Percentiles rank a stretch among this genome's conserved stretches.
phyloP scores from a whole-genome alignment of 2,888 invertebrate species.

The Aphidius colemani region DNA sequence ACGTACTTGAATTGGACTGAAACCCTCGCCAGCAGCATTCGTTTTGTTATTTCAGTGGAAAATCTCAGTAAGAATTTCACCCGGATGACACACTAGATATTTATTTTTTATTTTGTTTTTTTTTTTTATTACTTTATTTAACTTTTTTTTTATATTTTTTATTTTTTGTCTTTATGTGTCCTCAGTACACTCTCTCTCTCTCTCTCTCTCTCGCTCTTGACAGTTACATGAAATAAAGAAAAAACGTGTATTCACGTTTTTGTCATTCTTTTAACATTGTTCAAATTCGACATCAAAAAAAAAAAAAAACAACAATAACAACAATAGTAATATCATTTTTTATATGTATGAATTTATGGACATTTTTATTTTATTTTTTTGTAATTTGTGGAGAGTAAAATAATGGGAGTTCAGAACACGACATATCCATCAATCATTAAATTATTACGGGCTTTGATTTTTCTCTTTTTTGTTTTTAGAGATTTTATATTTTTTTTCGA shows the following conservation, averaged over 20 bases:
- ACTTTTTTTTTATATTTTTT: conserved; percentile 14
- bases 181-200: not conserved
- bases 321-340: conserved; percentile 13
- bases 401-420: no score
- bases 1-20: conserved; percentile 33
- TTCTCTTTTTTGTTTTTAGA: conserved; percentile 15
- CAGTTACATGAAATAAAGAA: conserved; percentile 23
- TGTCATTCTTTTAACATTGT: conserved; percentile 8
- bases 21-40: conserved; percentile 28
- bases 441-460: conserved; percentile 41
- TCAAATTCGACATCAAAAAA: conserved; percentile 17
- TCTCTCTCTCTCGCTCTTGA: conserved; percentile 5
- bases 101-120: not conserved
- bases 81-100: conserved; percentile 13
- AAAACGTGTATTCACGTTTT: conserved; percentile 13
- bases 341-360: conserved; percentile 4
- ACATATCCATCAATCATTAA: conserved; percentile 35
- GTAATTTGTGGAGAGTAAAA: no score
- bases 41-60: conserved; percentile 31
- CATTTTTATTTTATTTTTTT: not conserved
- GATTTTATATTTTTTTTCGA: no score
- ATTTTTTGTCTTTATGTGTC: not conserved
- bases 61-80: conserved; percentile 23
- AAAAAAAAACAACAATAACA: conserved; percentile 12
- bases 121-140: conserved; percentile 12